These are phyloP conservation scores for Heteromormyrus szaboi DNA, from an alignment of 2,797 vertebrate species.

Conservation along the genomic window DNA sequence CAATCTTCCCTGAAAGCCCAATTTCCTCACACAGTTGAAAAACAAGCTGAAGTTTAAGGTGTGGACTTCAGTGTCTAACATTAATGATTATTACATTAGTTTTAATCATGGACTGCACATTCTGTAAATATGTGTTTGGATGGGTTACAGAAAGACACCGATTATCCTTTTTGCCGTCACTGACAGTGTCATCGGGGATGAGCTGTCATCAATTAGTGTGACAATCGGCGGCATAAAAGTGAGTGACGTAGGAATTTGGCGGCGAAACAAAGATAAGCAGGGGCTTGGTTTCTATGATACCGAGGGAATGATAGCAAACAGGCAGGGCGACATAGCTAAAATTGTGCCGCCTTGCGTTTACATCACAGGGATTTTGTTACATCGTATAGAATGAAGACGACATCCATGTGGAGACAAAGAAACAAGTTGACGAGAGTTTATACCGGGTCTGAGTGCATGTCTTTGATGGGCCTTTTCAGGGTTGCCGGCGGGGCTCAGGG, in stretches of 20 bases:
- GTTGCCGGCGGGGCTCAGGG: neutral
- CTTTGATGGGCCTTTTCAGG: neutral
- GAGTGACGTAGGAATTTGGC: neutral
- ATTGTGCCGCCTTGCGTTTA: neutral
- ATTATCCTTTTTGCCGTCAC: neutral
- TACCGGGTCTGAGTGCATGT: neutral
- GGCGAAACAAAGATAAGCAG: neutral
- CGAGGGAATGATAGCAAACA: neutral
- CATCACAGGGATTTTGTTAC: neutral
- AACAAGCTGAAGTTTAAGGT: neutral
- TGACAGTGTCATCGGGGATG: neutral
- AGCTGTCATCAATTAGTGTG: neutral
- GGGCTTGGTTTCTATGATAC: neutral
- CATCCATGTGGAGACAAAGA: neutral
- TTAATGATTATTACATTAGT: neutral
- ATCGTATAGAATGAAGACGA: neutral
- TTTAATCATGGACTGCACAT: neutral
- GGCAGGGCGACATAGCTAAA: neutral
- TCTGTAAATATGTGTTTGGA: neutral
- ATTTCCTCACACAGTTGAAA: neutral
- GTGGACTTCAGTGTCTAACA: neutral
- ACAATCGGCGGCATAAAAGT: neutral
- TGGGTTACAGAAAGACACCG: neutral
- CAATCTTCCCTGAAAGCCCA: neutral
- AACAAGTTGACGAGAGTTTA: neutral